phyloP scores from a whole-genome alignment of 2,113 vertebrate genomes.

The Brachionichthys hirsutus region DNA sequence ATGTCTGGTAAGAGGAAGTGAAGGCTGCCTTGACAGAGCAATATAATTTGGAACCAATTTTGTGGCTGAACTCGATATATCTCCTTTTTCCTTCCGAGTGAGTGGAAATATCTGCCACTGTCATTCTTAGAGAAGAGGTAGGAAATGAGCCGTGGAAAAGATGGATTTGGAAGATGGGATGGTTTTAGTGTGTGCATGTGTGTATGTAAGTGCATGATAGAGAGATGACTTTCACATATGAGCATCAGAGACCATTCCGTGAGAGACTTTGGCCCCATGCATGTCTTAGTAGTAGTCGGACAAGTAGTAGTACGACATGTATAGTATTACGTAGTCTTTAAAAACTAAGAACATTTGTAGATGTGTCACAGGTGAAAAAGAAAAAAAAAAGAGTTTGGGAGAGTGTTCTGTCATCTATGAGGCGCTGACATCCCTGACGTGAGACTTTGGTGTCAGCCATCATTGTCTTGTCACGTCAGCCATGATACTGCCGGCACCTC shows the following conservation, averaged over 20 bases:
- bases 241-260: background rate
- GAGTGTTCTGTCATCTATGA: conserved; percentile 27
- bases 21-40: conserved; percentile 58
- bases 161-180: conserved; percentile 51
- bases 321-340: conserved; percentile 1
- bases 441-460: conserved; percentile 53
- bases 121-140: conserved; percentile 49
- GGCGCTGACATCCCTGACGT: conserved; percentile 24
- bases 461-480: conserved; percentile 60
- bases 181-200: conserved; percentile 17
- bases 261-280: background rate
- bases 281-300: background rate
- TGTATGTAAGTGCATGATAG: background rate
- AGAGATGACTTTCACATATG: conserved; percentile 15
- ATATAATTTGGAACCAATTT: conserved; percentile 69
- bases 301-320: background rate
- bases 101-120: conserved; percentile 67
- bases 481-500: conserved; percentile 43
- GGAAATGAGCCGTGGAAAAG: conserved; percentile 67
- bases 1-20: conserved; percentile 60
- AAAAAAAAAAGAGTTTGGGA: conserved; percentile 1
- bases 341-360: conserved; percentile 13
- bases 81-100: conserved; percentile 56
- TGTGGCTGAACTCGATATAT: conserved; percentile 62
- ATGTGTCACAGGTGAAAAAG: conserved; percentile 5